Conservation (phyloP, 2,888 invertebrate genomes). For the Eudasyphora cyanicolor region DNA sequence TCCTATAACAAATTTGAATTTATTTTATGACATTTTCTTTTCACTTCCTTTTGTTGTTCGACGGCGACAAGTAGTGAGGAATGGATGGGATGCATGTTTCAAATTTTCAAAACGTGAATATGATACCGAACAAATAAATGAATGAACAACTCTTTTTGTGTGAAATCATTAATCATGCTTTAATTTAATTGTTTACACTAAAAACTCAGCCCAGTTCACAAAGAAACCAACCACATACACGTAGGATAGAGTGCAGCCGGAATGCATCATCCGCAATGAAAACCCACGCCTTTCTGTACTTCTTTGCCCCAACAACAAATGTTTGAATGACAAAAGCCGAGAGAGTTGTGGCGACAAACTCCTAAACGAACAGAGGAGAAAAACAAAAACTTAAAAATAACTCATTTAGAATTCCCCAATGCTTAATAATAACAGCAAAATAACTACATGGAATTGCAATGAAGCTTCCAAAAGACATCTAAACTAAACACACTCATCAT, state of each 20-base stretch:
- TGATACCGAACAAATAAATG: not conserved
- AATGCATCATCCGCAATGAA: constrained; percentile 1
- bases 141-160: not conserved
- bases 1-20: constrained; percentile 47
- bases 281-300: constrained; percentile 53
- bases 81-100: not conserved
- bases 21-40: constrained; percentile 41
- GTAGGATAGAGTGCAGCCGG: not conserved
- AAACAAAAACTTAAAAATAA: constrained; percentile 56
- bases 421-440: constrained; percentile 57
- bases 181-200: constrained; percentile 64
- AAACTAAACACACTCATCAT: constrained; percentile 38
- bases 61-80: not conserved
- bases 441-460: constrained; percentile 28
- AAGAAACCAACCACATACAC: constrained; percentile 4
- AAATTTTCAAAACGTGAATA: not conserved
- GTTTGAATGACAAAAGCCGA: constrained; percentile 12
- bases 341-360: constrained; percentile 19
- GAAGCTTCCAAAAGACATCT: constrained; percentile 17
- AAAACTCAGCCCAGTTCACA: constrained; percentile 43
- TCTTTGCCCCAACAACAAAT: not conserved
- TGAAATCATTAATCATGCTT: constrained; percentile 58
- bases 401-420: constrained; percentile 65
- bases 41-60: constrained; percentile 6
- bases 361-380: constrained; percentile 8